Base-by-base conservation (phyloP, 2,113 vertebrate species). In the Spilogale gracilis region DNA sequence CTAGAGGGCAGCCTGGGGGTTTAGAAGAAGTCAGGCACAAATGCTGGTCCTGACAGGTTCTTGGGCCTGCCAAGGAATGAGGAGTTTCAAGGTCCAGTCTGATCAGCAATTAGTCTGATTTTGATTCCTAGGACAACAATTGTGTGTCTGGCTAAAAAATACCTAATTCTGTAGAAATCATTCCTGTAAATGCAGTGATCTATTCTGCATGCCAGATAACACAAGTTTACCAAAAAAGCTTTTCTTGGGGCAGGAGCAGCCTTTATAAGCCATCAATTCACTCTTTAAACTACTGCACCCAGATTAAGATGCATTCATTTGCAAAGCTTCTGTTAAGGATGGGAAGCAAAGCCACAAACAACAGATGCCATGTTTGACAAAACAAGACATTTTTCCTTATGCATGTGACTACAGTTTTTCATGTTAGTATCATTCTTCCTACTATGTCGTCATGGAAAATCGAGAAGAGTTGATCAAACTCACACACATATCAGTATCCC, bases 111-210 rank as follows among this genome's bases (percentile, higher is more conserved):
- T 58, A 86, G 58, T 96, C 27, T 80, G 50, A 90, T 56, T 93
- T 86, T 86, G 58, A 95, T 61, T 95, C 81, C 43, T 83, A 76
- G 60, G n/a, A 94, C 89, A 45, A 88, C 56, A 93, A 54, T 80
- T 93, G 32, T 89, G 21, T 38, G 52, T 38, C 85, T 93, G 82
- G 48, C 7, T 91, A 90, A n/a, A 95, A 97, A 56, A 63, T 8
- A 78, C 27, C 13, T 60, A 89, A 3, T 61, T 60, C 60, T 78
- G 52, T 65, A 91, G 58, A 93, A 88, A 89, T 45, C 5, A 3
- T 61, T 80, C 54, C 54, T 25, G 0, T n/a, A 92, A 92, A 20
- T 1, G 63, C 60, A 79, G 18, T 43, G 20, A 61, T 80, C 67
- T 89, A 48, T 21, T 63, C 45, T 45, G 18, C 11, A 21, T 83